Conservation (phyloP, 1,140 invertebrate genomes). For the Diploscapter pachys region DNA sequence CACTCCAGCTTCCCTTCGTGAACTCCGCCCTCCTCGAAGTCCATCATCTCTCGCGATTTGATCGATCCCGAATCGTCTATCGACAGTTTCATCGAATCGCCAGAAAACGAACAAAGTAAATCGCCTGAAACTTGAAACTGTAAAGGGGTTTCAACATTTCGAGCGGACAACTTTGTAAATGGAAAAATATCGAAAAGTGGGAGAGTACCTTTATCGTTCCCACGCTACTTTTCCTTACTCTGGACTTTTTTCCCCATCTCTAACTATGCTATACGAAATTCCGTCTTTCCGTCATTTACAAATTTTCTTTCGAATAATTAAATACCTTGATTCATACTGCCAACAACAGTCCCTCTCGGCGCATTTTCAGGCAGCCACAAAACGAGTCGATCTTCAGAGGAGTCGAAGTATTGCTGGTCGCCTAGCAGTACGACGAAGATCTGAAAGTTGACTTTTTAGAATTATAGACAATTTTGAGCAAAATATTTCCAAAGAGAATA, state of each 20-base stretch:
- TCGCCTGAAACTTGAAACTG: background rate
- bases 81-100: too few relatives aligned
- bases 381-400: background rate
- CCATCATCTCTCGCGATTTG: background rate
- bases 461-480: too few relatives aligned
- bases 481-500: too few relatives aligned
- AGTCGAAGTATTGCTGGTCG: too few relatives aligned
- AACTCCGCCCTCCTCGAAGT: slow-evolving; percentile 5
- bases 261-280: background rate
- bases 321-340: background rate
- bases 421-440: too few relatives aligned
- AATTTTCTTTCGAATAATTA: background rate
- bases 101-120: background rate
- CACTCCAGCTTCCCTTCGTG: background rate
- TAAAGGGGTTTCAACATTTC: too few relatives aligned
- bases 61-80: background rate
- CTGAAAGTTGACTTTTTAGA: too few relatives aligned
- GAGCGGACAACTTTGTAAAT: too few relatives aligned
- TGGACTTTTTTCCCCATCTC: slow-evolving; percentile 4
- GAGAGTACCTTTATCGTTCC: too few relatives aligned
- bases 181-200: too few relatives aligned
- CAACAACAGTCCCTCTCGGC: slow-evolving; percentile 1
- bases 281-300: background rate
- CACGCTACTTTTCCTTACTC: too few relatives aligned
- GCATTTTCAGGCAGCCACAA: slow-evolving; percentile 6